phyloP scores from a whole-genome alignment of 1,140 invertebrate species.

The Zaprionus lachaisei region DNA sequence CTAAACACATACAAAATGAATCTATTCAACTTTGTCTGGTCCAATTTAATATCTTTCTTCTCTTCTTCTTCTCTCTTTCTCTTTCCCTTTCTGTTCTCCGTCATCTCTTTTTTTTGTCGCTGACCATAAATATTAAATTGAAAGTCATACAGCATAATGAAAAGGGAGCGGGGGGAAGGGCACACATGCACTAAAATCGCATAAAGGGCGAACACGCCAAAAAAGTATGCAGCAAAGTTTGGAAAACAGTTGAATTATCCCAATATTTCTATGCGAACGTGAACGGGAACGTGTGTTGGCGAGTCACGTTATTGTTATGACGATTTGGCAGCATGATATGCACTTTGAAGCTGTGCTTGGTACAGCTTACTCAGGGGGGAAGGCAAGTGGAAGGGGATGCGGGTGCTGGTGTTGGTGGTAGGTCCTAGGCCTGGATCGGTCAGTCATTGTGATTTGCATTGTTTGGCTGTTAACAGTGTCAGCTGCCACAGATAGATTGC shows the following conservation, averaged over 20 bases:
- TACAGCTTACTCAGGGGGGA: neutral
- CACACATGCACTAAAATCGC: slow-evolving; percentile 9
- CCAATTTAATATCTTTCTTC: neutral
- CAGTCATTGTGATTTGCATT: slow-evolving; percentile 73
- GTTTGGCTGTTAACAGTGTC: slow-evolving; percentile 72
- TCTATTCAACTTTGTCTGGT: neutral
- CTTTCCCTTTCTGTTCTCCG: neutral
- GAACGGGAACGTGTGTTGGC: neutral
- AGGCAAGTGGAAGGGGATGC: no score
- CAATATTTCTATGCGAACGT: slow-evolving; percentile 3
- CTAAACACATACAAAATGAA: neutral
- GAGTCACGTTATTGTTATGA: slow-evolving; percentile 54
- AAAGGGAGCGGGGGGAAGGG: neutral
- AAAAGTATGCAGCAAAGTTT: slow-evolving; percentile 33
- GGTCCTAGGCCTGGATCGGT: slow-evolving; percentile 35
- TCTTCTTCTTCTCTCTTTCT: neutral
- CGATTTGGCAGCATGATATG: slow-evolving; percentile 65
- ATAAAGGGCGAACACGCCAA: neutral
- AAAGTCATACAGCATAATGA: slow-evolving; percentile 20
- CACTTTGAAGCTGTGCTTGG: slow-evolving; percentile 25
- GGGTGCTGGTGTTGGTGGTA: no score
- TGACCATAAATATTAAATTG: slow-evolving; percentile 10
- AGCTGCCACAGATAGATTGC: slow-evolving; percentile 64
- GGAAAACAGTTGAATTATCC: slow-evolving; percentile 29
- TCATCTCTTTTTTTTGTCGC: neutral